These are phyloP conservation scores for Gastracanthus pulcherrimus DNA, from an alignment of 2,888 invertebrate genomes.

Conservation along the genomic window DNA sequence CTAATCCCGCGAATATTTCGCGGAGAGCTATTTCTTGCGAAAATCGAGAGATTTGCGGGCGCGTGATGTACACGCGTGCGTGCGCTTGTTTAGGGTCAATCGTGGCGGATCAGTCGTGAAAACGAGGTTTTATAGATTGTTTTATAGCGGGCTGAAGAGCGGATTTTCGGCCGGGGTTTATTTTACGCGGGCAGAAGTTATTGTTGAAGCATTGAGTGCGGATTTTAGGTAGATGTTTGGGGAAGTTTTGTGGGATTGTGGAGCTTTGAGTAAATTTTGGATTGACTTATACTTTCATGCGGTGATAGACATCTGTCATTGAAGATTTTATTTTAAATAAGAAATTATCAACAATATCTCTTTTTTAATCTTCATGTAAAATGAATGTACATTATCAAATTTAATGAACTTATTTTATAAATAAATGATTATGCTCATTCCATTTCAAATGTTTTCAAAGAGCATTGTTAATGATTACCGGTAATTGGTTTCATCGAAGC, in stretches of 20 bases:
- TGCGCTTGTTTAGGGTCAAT: neutral
- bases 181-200: neutral
- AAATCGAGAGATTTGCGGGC: neutral
- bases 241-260: neutral
- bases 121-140: conserved; percentile 38
- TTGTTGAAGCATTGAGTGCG: neutral
- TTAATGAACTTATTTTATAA: too few relatives aligned
- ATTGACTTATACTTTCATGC: too few relatives aligned
- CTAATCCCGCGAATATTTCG: neutral
- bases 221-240: neutral
- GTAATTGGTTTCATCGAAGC: too few relatives aligned
- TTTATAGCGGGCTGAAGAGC: conserved; percentile 5
- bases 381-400: too few relatives aligned
- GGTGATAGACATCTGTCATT: too few relatives aligned
- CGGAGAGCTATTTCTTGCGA: neutral
- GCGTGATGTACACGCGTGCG: too few relatives aligned
- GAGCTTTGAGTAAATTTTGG: neutral
- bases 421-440: too few relatives aligned
- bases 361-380: too few relatives aligned
- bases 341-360: too few relatives aligned
- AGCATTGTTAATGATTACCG: too few relatives aligned
- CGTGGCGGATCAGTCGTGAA: neutral
- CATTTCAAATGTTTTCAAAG: too few relatives aligned
- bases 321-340: too few relatives aligned
- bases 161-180: neutral